Evolutionary conservation across 2,797 vertebrate species (phyloP), one percentile per base, ranked within the genome.

Genomic region (Sebastiscus tertius): DNA sequence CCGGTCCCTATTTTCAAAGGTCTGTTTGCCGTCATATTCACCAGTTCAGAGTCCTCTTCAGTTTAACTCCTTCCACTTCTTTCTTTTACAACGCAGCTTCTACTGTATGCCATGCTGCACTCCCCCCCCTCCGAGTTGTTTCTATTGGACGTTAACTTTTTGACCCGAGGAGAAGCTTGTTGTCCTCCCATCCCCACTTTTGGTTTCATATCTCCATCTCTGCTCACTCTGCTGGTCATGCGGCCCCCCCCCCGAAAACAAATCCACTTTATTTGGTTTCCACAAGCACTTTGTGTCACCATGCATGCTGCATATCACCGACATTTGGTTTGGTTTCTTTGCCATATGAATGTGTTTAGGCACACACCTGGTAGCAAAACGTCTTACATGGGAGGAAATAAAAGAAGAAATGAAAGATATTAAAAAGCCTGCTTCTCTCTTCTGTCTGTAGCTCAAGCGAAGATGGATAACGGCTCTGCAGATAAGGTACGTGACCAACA

Each of bases 1-100:
- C 95, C 95, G 1, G 92, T 96, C 8, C 78, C 95, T 75, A 68
- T 95, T 80, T 85, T 81, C 85, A 96, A 95, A 96, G 95, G 95
- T 96, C 95, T 95, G 95, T 96, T 84, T 87, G 86, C 89, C 82
- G 88, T 89, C 82, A 69, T 49, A 3, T 82, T 90, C 89, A 86
- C 87, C 83, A 79, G 83, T 91, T 88, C 88, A 88, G 86, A 90
- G 89, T 42, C 88, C 89, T 93, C 86, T 69, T 93, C 84, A 87
- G 93, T 95, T 95, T 94, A 60, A 85, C 83, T 89, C 84, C 91
- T 85, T 20, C 93, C 92, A 93, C 93, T 84, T 91, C 52, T 93
- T 93, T 93, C 64, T 75, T 89, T 94, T 93, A 81, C 79, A 75
- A 62, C 82, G 89, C 91, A 82, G 92, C 93, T 94, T 91, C 81